Evolutionary conservation across 2,797 vertebrate species (phyloP), one percentile per base, ranked within the genome.

Genomic region (Aldrovandia affinis): DNA sequence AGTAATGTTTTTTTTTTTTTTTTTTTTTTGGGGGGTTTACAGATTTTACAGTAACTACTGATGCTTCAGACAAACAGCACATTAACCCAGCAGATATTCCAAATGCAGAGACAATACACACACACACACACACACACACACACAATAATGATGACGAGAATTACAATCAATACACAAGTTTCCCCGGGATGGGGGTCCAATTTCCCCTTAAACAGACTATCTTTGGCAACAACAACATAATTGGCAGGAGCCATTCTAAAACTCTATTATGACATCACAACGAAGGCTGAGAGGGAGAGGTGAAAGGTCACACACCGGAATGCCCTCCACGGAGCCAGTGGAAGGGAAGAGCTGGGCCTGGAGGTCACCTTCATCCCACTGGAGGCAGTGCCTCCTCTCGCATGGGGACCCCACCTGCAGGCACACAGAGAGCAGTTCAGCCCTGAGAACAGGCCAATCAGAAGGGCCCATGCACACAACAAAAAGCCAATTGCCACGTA

Each of bases 281-380:
- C 2, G 8, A 18, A 12, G 81, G 50, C 54, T 25, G 47, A 75
- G 30, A 54, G n/a, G 22, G 0, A 83, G 78, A 81, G 25, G 77
- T 83, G 39, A 84, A 80, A 88, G 36, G 36, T 83, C 36, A 95
- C 98, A 94, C 95, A 99, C 97, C 20, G 98, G 97, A 85, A 97
- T 91, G 88, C 97, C 96, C 86, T 98, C 96, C 86, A 95, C 87
- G 0, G 95, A 47, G 36, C 96, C 95, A 0, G 90, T 90, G 14
- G 97, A 96, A 18, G 96, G 92, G 88, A 99, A 99, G 88, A 99
- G 96, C 90, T 98, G 97, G 52, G 97, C 91, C 82, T 96, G 96
- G 79, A 99, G 94, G 83, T 94, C 95, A 88, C 97, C 96, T 83
- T 93, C 96, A 91, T 98, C 98, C 98, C 98, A 99, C 88, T 97